Base-by-base conservation (phyloP, 2,113 vertebrate genomes). In the Semicossyphus pulcher region DNA sequence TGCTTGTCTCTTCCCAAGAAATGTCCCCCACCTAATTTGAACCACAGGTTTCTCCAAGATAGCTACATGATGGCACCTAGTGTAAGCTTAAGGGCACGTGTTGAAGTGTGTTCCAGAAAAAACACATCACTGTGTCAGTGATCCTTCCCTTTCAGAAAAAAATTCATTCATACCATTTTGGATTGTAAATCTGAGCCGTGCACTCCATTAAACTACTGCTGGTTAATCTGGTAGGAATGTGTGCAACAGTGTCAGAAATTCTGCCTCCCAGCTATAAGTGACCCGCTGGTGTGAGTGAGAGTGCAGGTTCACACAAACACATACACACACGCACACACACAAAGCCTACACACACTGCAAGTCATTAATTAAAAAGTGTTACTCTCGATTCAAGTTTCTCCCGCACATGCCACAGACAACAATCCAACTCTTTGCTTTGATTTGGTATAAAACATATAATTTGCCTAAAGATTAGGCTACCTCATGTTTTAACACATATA, bases 221-320 rank as follows among this genome's bases (percentile, higher is more conserved):
- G 52, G 25, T 67, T 88, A 85, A 85, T 91, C 86, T 86, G 67
- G 32, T 21, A 74, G 87, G 84, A 89, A 88, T 87, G 78, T 88
- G 76, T 79, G 69, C 64, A 56, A 53, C 54, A 57, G 75, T 83
- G 76, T 83, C 72, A 80, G 49, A 74, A 75, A 60, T n/a, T 49
- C 76, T 76, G 63, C 73, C 71, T 63, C 23, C 21, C 54, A 70
- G 69, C 56, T 58, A 32, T 31, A 4, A 48, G 49, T 45, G 58
- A 76, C 25, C 48, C 31, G 21, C 60, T 28, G 44, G 61, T 66
- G 77, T 68, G 48, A 44, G 21, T 26, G 7, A 47, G 37, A 36
- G 44, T 57, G 36, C 4, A 32, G 61, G 29, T 52, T 28, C 44
- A 62, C 26, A 51, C 26, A 58, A 18, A 37, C 25, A 54, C 32